These are phyloP conservation scores for Tillus elongatus DNA, from an alignment of 2,888 invertebrate genomes.

Conservation along the genomic window DNA sequence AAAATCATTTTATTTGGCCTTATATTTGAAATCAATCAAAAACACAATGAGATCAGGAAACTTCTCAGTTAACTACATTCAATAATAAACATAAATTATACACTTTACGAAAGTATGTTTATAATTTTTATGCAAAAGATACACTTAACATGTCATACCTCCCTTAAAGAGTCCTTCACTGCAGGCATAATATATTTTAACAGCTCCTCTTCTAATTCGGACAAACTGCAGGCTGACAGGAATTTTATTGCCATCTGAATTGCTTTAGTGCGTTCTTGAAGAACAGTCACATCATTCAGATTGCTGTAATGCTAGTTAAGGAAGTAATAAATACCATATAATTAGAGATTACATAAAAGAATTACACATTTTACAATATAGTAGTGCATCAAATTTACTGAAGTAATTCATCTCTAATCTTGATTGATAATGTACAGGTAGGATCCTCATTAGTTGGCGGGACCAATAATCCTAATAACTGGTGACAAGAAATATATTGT, in stretches of 20 bases:
- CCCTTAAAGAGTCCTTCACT: slow-evolving; percentile 14
- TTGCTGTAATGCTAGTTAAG: not conserved
- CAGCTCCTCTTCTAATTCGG: slow-evolving; percentile 12
- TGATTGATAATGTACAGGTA: too few relatives aligned
- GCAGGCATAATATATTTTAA: slow-evolving; percentile 17
- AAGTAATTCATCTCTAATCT: too few relatives aligned
- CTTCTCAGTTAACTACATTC: not conserved
- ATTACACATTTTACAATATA: too few relatives aligned
- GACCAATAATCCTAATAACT: too few relatives aligned
- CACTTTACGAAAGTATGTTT: slow-evolving; percentile 1
- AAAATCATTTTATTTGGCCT: too few relatives aligned
- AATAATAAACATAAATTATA: not conserved
- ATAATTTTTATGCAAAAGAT: not conserved
- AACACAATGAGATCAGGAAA: too few relatives aligned
- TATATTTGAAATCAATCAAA: too few relatives aligned
- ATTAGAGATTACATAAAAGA: too few relatives aligned
- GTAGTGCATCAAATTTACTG: too few relatives aligned
- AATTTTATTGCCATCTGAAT: not conserved
- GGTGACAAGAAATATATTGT: too few relatives aligned
- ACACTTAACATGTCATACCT: slow-evolving; percentile 13
- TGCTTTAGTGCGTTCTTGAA: not conserved
- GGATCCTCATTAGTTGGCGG: too few relatives aligned
- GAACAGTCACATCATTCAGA: not conserved
- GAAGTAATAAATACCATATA: too few relatives aligned
- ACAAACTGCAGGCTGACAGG: not conserved